Evolutionary conservation across 2,888 invertebrate genomes (phyloP).

Genomic region (Brassicogethes aeneus): DNA sequence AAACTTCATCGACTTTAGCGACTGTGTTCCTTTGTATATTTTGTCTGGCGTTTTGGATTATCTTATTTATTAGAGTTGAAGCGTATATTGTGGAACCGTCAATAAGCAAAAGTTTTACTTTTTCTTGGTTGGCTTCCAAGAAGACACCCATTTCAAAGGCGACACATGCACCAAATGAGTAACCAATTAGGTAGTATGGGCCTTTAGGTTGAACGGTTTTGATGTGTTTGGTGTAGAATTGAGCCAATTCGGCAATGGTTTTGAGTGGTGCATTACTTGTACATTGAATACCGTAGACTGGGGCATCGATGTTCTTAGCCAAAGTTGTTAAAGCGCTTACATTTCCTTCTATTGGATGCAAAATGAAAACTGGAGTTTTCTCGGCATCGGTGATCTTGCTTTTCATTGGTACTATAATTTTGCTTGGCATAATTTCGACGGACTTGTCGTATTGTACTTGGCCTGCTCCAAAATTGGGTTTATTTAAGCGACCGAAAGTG

Average conservation of each 20-base stretch:
- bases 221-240: conserved; percentile 63
- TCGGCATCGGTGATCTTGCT: conserved; percentile 42
- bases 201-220: conserved; percentile 63
- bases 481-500: conserved; percentile 66
- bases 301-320: conserved; percentile 61
- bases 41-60: conserved; percentile 54
- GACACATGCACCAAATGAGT: conserved; percentile 92
- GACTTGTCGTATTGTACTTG: conserved; percentile 44
- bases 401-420: conserved; percentile 59
- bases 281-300: conserved; percentile 88
- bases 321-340: conserved; percentile 64
- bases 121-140: conserved; percentile 47
- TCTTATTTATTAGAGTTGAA: conserved; percentile 63
- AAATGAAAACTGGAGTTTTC: conserved; percentile 53
- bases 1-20: too few species aligned
- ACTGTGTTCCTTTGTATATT: conserved; percentile 44
- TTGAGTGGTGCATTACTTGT: too few species aligned
- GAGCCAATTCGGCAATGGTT: conserved; percentile 65
- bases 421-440: conserved; percentile 64
- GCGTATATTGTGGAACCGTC: conserved; percentile 87
- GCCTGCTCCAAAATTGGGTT: conserved; percentile 36
- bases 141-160: conserved; percentile 97
- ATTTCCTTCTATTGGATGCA: too few species aligned
- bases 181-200: conserved; percentile 81
- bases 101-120: conserved; percentile 61